Evolutionary conservation across 2,797 vertebrate genomes (phyloP), one percentile per base, ranked within the genome.

Genomic region (Poeciliopsis gracilis): DNA sequence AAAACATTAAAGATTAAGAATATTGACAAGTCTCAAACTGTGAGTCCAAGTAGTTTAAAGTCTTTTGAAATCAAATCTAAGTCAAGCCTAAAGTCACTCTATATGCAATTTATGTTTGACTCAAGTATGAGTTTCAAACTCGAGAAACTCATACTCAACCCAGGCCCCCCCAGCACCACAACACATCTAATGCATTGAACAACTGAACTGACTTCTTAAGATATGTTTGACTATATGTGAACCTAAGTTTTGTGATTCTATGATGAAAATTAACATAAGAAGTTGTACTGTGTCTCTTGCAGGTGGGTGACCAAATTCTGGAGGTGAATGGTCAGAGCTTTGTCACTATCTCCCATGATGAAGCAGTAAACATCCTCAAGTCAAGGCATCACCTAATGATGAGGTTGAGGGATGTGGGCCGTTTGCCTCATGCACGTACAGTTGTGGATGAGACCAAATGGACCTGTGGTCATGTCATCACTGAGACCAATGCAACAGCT

Each of bases 301-400:
- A 99, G 98, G 97, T 98, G 1, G 98, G 98, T 38, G 97, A 99
- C 93, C 98, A 99, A 95, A 97, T 99, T 84, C 93, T 99, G 90
- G 97, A 98, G 76, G 97, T 97, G 84, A 99, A 98, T 0, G 96
- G 97, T 10, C 90, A 93, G 57, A 97, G 96, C 92, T 98, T 99
- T 85, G 94, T 96, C 80, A 96, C 90, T 89, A 96, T 98, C 84
- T 95, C 97, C 66, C 98, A 99, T 0, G 97, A 99, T 0, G 97
- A 99, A 86, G 98, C 98, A 0, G 98, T 99, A 75, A 96, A 93
- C 89, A 94, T 98, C 87, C 96, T 99, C 66, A 97, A 97, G 91
- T 96, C 96, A 0, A 97, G 97, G 0, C 93, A 76, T 0, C 97
- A 97, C 89, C 96, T 99, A 77, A 96, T 97, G 87, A 95, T 99